Base-by-base conservation (phyloP, 2,797 vertebrate genomes). In the Amphiprion clarkii region DNA sequence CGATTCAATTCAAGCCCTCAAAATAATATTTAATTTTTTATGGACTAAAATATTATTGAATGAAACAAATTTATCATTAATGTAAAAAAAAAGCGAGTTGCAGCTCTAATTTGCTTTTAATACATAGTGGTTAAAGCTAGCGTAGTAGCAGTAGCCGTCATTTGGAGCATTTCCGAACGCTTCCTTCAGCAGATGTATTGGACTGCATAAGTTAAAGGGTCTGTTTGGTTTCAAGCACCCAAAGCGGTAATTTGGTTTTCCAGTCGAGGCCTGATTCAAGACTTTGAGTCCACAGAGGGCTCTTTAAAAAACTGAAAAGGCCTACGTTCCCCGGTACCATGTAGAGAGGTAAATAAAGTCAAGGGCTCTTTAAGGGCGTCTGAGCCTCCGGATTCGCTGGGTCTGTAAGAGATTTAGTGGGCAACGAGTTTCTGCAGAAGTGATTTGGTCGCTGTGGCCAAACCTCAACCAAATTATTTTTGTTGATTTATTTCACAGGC, bases 401-500 rank as follows among this genome's bases (percentile, higher is more conserved):
- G 85, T 78, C 90, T 93, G 90, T 67, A 76, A 88, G 80, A 92
- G 66, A 87, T 93, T 92, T 91, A 88, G 82, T 82, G 78, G 84
- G 81, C 65, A 62, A 73, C 23, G 71, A 84, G 74, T 88, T 81
- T 88, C 88, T 90, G 76, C 87, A 81, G 82, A 88, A 88, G 87
- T 82, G 76, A 91, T 93, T 91, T 88, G 74, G 67, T 71, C 61
- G 69, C 79, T 56, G 68, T 65, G 71, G 75, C 73, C 67, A 80
- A 87, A 90, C 82, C 87, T 81, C 85, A 86, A 75, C 67, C 65
- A 81, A 86, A 85, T 90, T 74, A 79, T 84, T 89, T 90, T 82
- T 60, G 75, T 83, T 89, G 81, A 92, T 89, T 91, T 85, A 86
- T 87, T 89, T 89, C 68, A 61, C 74, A 82, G 82, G 81, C 83